Conservation (phyloP, 2,113 vertebrate genomes). For the Gorsachius goisagi region DNA sequence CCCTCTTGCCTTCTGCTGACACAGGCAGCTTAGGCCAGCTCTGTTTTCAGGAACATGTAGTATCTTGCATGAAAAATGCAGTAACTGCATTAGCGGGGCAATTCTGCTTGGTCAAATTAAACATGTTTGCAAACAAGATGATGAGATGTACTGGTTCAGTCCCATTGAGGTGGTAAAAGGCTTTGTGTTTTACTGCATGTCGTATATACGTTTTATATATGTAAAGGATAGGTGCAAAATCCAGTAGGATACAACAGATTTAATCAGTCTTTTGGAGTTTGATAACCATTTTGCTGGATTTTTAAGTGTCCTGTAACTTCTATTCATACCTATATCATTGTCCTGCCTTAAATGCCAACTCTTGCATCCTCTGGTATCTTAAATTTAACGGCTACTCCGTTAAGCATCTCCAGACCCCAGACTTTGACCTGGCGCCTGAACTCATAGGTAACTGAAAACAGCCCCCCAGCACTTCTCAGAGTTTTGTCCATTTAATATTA, state of each 20-base stretch:
- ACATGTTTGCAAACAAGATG: background rate
- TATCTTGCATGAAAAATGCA: background rate
- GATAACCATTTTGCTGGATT: background rate
- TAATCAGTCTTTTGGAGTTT: background rate
- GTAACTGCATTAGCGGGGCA: rapidly evolving
- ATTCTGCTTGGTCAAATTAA: background rate
- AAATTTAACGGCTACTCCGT: background rate
- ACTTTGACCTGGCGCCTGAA: background rate
- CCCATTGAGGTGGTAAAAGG: background rate
- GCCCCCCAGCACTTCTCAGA: background rate
- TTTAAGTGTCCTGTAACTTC: background rate
- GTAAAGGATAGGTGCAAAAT: background rate
- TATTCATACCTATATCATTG: background rate
- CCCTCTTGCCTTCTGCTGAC: background rate
- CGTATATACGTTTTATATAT: rapidly evolving
- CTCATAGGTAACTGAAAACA: background rate
- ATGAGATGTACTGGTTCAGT: background rate
- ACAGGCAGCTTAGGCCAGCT: background rate
- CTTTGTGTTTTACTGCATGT: background rate
- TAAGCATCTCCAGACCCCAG: background rate
- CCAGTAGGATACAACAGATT: background rate
- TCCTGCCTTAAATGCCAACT: background rate
- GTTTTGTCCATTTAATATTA: background rate
- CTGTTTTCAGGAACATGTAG: background rate
- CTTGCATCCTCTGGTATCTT: background rate